These are phyloP conservation scores for Dinothrombium tinctorium DNA, from an alignment of 1,140 invertebrate species.

Conservation along the genomic window DNA sequence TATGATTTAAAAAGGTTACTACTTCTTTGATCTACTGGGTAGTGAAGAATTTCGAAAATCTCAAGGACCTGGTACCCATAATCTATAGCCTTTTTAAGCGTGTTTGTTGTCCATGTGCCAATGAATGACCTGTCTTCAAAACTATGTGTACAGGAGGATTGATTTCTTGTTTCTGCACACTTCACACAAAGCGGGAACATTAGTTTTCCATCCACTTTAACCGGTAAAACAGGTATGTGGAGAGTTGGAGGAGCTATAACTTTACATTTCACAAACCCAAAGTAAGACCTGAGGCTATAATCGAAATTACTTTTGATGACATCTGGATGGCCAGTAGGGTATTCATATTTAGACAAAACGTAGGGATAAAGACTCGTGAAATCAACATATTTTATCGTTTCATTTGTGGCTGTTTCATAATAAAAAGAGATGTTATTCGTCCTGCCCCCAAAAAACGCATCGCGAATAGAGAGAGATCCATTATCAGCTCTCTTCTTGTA, in stretches of 20 bases:
- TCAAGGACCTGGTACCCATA: slow-evolving; percentile 19
- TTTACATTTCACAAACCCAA: too few species aligned
- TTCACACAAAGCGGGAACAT: slow-evolving; percentile 15
- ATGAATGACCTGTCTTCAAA: slow-evolving; percentile 17
- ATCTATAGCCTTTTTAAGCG: slow-evolving; percentile 19
- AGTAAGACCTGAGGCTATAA: too few species aligned
- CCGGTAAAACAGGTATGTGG: slow-evolving; percentile 13
- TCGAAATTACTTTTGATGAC: neutral
- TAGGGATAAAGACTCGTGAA: slow-evolving; percentile 2
- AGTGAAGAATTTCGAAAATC: slow-evolving; percentile 21
- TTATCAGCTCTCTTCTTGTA: too few species aligned
- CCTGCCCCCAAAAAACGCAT: neutral
- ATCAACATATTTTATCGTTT: neutral
- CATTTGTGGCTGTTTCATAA: neutral
- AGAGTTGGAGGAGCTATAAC: too few species aligned
- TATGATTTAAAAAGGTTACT: neutral
- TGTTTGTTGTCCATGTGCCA: slow-evolving; percentile 21
- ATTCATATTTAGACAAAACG: neutral
- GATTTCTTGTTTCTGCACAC: slow-evolving; percentile 8
- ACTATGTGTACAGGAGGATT: slow-evolving; percentile 15
- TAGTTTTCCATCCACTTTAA: slow-evolving; percentile 8
- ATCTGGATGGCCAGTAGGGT: neutral
- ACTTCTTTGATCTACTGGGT: slow-evolving; percentile 2
- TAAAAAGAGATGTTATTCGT: neutral
- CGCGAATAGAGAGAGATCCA: too few species aligned